Evolutionary conservation across 2,888 invertebrate species (phyloP).

Genomic region (Cancer borealis): DNA sequence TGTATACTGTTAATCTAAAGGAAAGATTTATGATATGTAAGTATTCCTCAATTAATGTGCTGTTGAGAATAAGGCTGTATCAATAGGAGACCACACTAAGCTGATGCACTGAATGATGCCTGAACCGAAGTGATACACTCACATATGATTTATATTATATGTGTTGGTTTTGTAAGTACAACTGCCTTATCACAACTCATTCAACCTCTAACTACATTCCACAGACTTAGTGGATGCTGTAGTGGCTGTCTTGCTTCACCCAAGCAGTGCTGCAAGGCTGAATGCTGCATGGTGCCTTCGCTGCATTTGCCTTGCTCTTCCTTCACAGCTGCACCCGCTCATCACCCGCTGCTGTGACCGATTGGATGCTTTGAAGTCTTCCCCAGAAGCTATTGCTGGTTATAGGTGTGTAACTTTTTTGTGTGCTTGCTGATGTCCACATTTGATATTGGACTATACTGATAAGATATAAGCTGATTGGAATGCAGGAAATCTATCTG

Average conservation of each 20-base stretch:
- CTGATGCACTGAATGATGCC: too few relatives aligned
- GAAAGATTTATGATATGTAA: too few relatives aligned
- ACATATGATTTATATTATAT: neutral
- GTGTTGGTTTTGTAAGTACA: neutral
- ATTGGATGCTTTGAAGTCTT: slow-evolving; percentile 92
- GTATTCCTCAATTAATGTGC: too few relatives aligned
- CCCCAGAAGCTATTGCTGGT: slow-evolving; percentile 86
- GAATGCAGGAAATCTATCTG: too few relatives aligned
- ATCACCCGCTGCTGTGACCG: slow-evolving; percentile 91
- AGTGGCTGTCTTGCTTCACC: slow-evolving; percentile 93
- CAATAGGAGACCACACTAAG: too few relatives aligned
- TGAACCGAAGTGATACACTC: too few relatives aligned
- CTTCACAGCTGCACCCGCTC: slow-evolving; percentile 95
- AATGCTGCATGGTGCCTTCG: slow-evolving; percentile 97
- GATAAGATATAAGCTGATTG: neutral
- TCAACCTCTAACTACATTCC: slow-evolving; percentile 73
- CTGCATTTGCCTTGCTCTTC: slow-evolving; percentile 95
- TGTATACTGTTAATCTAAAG: too few relatives aligned
- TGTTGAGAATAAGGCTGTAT: too few relatives aligned
- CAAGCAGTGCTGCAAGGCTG: slow-evolving; percentile 92
- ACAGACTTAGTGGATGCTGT: slow-evolving; percentile 88
- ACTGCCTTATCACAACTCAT: neutral
- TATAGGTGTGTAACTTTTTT: slow-evolving; percentile 71
- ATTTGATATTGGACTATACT: neutral
- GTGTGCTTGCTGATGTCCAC: neutral